Evolutionary conservation across 37 sponge, comb jelly and placozoan species (phyloP), one percentile per base, ranked within the genome.

Genomic region (Cladorhizidae sp.): DNA sequence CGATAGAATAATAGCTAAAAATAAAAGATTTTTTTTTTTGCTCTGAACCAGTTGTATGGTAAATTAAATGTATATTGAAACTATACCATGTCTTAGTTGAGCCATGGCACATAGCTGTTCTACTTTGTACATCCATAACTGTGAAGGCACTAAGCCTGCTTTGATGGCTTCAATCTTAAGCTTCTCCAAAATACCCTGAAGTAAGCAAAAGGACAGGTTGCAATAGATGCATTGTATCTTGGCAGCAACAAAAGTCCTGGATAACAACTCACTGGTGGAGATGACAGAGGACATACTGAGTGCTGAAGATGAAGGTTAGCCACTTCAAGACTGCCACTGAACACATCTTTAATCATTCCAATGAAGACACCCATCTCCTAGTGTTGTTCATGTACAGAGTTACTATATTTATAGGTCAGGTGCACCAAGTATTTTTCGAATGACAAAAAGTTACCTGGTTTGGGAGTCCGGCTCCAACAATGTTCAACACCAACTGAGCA

Each of bases 341-440:
- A 94, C 49, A 84, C 77, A 45, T 84, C 83, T 56, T 52, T 75
- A 52, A 94, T 85, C 43, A 94, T 82, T 25, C 74, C 31, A n/a
- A 56, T 51, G 71, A 94, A 94, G 39, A 94, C 78, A 14, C 81
- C 80, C 18, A 70, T 67, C 57, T 94, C 86, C 95, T 91, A 33
- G 9, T 45, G 9, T 45, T 61, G 7, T 28, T 23, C 6, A 41
- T 5, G 62, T 58, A 3, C 23, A 58, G 26, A 58, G 59, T 67
- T 38, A 67, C 26, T 67, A 38, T 3, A 33, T 26, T 29, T 2
- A 39, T 67, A 15, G 26, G 3, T n/a, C n/a, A 67, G 31, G 5
- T 1, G 7, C 17, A 67, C 6, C 35, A 29, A 21, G 39, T 67
- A 8, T 33, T 5, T 71, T 25, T 36, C 12, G 25, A 58, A 59